Base-by-base conservation (phyloP, 1,140 invertebrate species). In the Drosophila malerkotliana region DNA sequence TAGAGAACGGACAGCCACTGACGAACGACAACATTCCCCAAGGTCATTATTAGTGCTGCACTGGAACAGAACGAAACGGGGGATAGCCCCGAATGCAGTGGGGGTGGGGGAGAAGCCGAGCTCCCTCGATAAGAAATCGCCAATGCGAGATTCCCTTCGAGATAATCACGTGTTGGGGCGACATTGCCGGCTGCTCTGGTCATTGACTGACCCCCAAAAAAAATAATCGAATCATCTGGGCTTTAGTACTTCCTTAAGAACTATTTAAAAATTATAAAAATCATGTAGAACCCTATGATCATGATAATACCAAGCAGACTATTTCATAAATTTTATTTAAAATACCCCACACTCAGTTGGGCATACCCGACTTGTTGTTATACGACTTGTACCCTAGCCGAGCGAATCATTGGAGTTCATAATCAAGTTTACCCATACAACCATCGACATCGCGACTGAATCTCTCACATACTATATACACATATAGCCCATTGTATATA, bases 321-420 rank as follows among this genome's bases (percentile, higher is more conserved):
- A 18, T 18, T 18, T 18, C 18, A 1, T 18, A 18, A 18, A 18
- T 18, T 21, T 3, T 21, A 21, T 21, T 21, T 3, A 21, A 37
- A 37, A 37, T 44, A 12, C 34, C 34, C 10, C 15, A 44, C 14
- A 18, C 6, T 44, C 14, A 18, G 39, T 56, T 37, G 12, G 41
- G 49, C 18, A 69, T 69, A 56, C 66, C 64, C 64, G 3, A 12
- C 5, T 12, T 8, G 28, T 39, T 30, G 41, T 26, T 39, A 39
- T 8, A 30, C 41, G 12, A 37, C 14, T 24, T 15, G 26, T 44
- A 71, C 66, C 45, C 54, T 59, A 15, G 15, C 37, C n/a, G 18
- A 41, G 60, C 69, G 37, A 74, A 64, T 52, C 64, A 71, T 74
- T 69, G 58, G 76, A 79, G 77, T 45, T 72, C 72, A 66, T 74